phyloP scores from a whole-genome alignment of 2,113 vertebrate genomes.

The Pteropus alecto region DNA sequence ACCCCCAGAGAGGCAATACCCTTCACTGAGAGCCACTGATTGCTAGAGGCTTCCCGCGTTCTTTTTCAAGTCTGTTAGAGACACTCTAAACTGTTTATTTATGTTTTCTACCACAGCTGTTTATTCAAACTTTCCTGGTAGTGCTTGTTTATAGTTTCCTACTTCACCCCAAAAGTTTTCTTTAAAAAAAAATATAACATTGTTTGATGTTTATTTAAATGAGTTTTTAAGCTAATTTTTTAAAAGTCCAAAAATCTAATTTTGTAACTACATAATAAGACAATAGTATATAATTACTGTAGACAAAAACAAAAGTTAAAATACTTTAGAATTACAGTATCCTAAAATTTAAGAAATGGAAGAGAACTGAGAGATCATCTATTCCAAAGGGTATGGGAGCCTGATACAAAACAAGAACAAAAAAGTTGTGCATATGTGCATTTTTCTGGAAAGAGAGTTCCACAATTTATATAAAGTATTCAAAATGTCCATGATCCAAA shows the following conservation, averaged over 20 bases:
- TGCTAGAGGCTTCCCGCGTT: not conserved
- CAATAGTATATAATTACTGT: constrained; percentile 34
- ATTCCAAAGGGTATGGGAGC: not conserved
- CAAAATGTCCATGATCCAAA: not conserved
- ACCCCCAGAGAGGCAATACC: not conserved
- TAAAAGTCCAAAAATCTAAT: not conserved
- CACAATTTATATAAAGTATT: not conserved
- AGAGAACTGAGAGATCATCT: not conserved
- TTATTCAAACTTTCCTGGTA: constrained; percentile 44
- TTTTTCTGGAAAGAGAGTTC: not conserved
- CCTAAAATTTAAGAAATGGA: constrained; percentile 44
- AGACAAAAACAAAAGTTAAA: constrained; percentile 44
- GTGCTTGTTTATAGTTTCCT: constrained; percentile 4
- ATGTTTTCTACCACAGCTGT: not conserved
- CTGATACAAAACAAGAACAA: constrained; percentile 13
- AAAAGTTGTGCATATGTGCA: not conserved
- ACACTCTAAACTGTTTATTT: not conserved
- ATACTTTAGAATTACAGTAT: not conserved
- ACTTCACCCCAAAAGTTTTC: constrained; percentile 11
- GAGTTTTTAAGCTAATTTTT: not conserved
- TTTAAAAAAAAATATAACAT: constrained; percentile 39
- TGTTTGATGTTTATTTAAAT: constrained; percentile 48
- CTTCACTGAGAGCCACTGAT: not conserved
- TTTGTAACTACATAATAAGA: constrained; percentile 22
- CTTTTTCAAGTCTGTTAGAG: not conserved